These are phyloP conservation scores for Stegodyphus dumicola DNA, from an alignment of 1,140 invertebrate genomes.

Conservation along the genomic window DNA sequence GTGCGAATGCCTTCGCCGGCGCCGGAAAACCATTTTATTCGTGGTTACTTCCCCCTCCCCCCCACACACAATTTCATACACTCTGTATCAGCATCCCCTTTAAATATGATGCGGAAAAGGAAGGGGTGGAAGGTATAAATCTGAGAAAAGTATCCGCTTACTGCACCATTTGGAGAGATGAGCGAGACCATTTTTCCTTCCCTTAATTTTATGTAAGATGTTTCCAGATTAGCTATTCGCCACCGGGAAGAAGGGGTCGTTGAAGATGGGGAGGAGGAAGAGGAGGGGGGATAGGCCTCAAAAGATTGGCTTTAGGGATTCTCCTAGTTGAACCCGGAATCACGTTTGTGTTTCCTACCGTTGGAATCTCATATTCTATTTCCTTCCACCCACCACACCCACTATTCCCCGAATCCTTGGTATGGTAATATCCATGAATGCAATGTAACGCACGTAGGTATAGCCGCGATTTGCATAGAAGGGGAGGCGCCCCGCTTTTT, in stretches of 20 bases:
- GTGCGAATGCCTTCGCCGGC: neutral
- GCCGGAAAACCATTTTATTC: slow-evolving; percentile 29
- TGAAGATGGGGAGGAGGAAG: neutral
- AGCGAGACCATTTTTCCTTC: slow-evolving; percentile 26
- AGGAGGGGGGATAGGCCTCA: neutral
- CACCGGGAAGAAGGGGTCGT: neutral
- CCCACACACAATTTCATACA: slow-evolving; percentile 32
- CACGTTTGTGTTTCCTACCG: slow-evolving; percentile 26
- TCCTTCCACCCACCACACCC: neutral
- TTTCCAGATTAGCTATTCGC: slow-evolving; percentile 50
- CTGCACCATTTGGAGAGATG: slow-evolving; percentile 23
- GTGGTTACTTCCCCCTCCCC: slow-evolving; percentile 13
- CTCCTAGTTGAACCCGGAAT: slow-evolving; percentile 8
- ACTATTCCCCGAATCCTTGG: neutral
- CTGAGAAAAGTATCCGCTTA: slow-evolving; percentile 35
- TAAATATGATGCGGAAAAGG: slow-evolving; percentile 13
- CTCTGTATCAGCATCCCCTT: slow-evolving; percentile 3
- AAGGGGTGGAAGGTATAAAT: slow-evolving; percentile 36
- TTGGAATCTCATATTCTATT: slow-evolving; percentile 23
- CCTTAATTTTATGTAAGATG: slow-evolving; percentile 62
- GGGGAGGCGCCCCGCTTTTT: neutral
- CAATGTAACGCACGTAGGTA: slow-evolving; percentile 56
- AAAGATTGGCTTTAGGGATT: slow-evolving; percentile 24
- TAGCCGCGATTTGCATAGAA: slow-evolving; percentile 50
- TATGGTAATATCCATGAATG: slow-evolving; percentile 51